Percentiles rank a stretch among this genome's conserved stretches.
These are phyloP conservation scores for Caenorhabditis plicata DNA, from an alignment of 2,888 invertebrate species.

Conservation along the genomic window DNA sequence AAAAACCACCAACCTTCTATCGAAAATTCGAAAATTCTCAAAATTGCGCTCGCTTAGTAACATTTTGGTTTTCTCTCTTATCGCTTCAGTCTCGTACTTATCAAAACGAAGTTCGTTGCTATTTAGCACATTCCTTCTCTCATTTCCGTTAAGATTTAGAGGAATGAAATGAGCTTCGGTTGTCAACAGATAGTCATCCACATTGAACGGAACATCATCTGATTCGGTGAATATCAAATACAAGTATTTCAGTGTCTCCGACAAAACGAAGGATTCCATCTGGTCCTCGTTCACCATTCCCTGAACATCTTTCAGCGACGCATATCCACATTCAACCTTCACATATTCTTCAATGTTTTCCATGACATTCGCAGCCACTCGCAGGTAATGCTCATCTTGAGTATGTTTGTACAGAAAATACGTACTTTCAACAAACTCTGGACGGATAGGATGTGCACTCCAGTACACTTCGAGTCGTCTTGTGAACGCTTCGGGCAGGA, in stretches of 20 bases:
- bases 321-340: slow-evolving; percentile 92
- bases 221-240: slow-evolving; percentile 87
- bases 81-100: slow-evolving; percentile 37
- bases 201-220: slow-evolving; percentile 65
- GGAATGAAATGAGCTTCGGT: slow-evolving; percentile 92
- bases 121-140: too few species aligned
- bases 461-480: slow-evolving; percentile 97
- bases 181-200: slow-evolving; percentile 69
- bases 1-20: too few species aligned
- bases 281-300: slow-evolving; percentile 82
- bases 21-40: too few species aligned
- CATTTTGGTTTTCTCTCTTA: slow-evolving; percentile 42
- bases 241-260: slow-evolving; percentile 96
- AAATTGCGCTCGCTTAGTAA: slow-evolving; percentile 47
- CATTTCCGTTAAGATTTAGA: too few species aligned
- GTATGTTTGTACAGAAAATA: slow-evolving; percentile 94
- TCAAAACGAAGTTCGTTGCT: too few species aligned
- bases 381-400: slow-evolving; percentile 89
- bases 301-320: slow-evolving; percentile 91
- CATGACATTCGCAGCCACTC: slow-evolving; percentile 82
- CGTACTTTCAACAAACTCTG: slow-evolving; percentile 96
- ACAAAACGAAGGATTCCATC: slow-evolving; percentile 96
- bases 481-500: slow-evolving; percentile 97
- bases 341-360: slow-evolving; percentile 86
- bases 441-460: slow-evolving; percentile 90